Percentiles rank a stretch among this genome's conserved stretches.
Evolutionary conservation across 1,140 invertebrate species (phyloP).

Genomic region (Mylabris phalerata): DNA sequence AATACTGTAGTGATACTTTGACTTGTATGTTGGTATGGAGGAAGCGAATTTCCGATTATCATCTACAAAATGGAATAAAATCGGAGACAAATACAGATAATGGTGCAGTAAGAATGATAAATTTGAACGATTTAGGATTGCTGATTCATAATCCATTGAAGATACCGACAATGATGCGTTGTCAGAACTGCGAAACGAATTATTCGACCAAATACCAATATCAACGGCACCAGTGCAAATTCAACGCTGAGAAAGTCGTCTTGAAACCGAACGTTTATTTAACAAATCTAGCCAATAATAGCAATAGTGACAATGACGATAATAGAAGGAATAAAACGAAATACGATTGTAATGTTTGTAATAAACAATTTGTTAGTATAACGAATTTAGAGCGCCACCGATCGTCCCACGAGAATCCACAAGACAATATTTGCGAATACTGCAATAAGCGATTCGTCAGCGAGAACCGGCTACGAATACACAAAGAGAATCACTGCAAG

Average conservation of each 20-base stretch:
- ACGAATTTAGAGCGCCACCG: conserved; percentile 38
- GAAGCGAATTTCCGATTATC: too few relatives aligned
- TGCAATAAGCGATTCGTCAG: conserved; percentile 41
- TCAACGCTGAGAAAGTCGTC: conserved; percentile 38
- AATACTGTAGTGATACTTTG: too few relatives aligned
- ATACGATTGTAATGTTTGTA: conserved; percentile 35
- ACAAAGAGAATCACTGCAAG: conserved; percentile 42
- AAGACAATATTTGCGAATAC: conserved; percentile 36
- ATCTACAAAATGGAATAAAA: too few relatives aligned
- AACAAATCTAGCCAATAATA: conserved; percentile 11
- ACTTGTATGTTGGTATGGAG: too few relatives aligned
- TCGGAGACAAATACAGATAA: too few relatives aligned
- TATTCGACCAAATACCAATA: conserved; percentile 43
- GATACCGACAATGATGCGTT: conserved; percentile 32
- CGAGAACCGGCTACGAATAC: conserved; percentile 38
- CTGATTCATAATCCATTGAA: conserved; percentile 3
- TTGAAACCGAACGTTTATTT: conserved; percentile 31
- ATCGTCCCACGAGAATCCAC: conserved; percentile 30
- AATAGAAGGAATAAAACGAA: conserved; percentile 14
- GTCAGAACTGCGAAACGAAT: conserved; percentile 41
- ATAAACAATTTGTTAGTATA: conserved; percentile 38
- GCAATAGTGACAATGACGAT: conserved; percentile 19
- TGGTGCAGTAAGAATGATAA: too few relatives aligned
- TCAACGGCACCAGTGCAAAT: conserved; percentile 41
- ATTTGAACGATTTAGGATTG: too few relatives aligned